phyloP scores from a whole-genome alignment of 2,113 vertebrate species.

The Dicerorhinus sumatrensis region DNA sequence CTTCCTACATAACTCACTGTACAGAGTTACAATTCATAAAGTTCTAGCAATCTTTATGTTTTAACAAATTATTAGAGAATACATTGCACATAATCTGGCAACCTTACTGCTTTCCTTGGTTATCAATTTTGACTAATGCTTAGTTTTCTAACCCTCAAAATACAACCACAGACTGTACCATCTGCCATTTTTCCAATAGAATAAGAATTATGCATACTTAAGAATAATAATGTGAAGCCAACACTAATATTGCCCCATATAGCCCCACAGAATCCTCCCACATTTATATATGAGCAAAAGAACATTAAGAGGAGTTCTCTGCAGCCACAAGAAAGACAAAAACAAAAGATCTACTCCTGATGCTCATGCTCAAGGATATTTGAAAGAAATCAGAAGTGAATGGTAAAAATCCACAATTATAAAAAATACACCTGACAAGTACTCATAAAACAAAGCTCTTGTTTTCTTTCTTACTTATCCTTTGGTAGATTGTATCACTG shows the following conservation, averaged over 20 bases:
- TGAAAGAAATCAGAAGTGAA: background rate
- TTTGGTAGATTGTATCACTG: background rate
- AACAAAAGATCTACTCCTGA: background rate
- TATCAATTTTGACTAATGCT: background rate
- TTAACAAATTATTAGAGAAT: background rate
- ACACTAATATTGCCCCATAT: background rate
- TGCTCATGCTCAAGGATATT: background rate
- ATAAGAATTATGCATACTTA: background rate
- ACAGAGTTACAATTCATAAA: background rate
- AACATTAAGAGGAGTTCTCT: background rate
- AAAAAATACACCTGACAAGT: background rate
- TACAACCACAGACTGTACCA: background rate
- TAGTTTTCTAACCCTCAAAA: background rate
- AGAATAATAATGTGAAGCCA: background rate
- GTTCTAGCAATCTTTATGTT: background rate
- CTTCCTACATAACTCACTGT: background rate
- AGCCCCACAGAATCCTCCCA: fast-evolving
- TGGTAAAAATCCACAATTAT: background rate
- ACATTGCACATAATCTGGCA: background rate
- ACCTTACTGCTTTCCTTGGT: background rate
- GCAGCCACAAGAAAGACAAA: background rate
- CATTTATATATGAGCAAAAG: background rate
- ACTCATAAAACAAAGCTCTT: background rate
- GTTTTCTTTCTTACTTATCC: background rate
- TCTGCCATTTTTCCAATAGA: background rate